Evolutionary conservation across 2,888 invertebrate genomes (phyloP), one percentile per base, ranked within the genome.

Genomic region (Drosophila gaucha): DNA sequence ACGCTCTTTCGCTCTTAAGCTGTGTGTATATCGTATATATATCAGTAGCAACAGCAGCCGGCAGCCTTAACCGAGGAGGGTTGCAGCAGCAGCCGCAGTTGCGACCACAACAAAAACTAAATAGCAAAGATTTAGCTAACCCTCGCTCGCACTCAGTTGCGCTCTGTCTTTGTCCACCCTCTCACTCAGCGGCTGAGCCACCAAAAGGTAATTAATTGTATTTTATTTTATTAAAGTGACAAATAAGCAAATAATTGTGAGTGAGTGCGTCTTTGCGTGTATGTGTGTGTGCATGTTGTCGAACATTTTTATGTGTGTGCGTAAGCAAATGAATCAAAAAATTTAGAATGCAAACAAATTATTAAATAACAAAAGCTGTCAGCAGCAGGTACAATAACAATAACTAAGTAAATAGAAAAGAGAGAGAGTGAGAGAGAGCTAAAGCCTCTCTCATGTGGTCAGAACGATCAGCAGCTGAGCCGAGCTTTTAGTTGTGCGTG

Each of bases 161-260:
- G 31, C 36, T 55, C 43, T 18, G 22, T 3, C 6, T 24, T 18
- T 18, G 16, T 16, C 18, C 58, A 47, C 18, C 14, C 41, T 47
- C 38, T 14, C 26, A 9, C 8, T 20, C 26, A 38, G 16, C 36
- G 26, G 39, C 22, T 58, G 52, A 63, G 35, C 46, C 55, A 54
- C 58, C 52, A 59, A 67, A 66, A 85, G 82, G 82, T 79, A 82
- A 78, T 83, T 80, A 83, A 75, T 67, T 79, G 62, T 68, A 67
- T 86, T 78, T 80, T 67, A 80, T 74, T 80, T 80, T 80, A 83
- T 80, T 78, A 75, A 78, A 56, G 56, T 74, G 83, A 69, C 83
- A 80, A 83, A 86, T 67, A 62, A 67, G 66, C 57, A 65, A 74
- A 73, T 59, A 65, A 60, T 52, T 67, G 46, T 52, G 59, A 51